Evolutionary conservation across 2,888 invertebrate species (phyloP).

Genomic region (Fissipunctia ypsillon): DNA sequence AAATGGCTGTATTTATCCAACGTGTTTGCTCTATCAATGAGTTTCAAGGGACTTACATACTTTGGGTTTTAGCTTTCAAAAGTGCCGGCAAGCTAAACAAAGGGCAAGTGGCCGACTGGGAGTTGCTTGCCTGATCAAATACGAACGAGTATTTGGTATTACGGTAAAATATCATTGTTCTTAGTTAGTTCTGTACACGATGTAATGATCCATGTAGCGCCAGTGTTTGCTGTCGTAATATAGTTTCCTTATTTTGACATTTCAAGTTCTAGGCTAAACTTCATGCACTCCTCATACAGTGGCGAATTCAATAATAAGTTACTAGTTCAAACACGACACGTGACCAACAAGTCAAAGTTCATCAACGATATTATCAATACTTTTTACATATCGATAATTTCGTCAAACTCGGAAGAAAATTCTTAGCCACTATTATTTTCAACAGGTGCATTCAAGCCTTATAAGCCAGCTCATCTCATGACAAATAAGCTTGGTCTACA

Average conservation of each 20-base stretch:
- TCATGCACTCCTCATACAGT: not conserved
- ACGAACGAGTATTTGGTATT: constrained; percentile 79
- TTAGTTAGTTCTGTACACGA: constrained; percentile 72
- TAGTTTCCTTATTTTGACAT: constrained; percentile 29
- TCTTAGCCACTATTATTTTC: constrained; percentile 10
- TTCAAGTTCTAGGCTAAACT: not conserved
- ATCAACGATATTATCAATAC: not conserved
- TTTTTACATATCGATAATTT: constrained; percentile 16
- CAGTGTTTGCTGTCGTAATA: constrained; percentile 48
- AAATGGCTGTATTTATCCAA: constrained; percentile 83
- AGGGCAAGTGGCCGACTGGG: constrained; percentile 82
- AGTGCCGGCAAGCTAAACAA: constrained; percentile 87
- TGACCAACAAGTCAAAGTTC: not conserved
- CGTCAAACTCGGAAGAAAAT: constrained; percentile 16
- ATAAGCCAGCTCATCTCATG: constrained; percentile 62
- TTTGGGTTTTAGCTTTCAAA: constrained; percentile 90
- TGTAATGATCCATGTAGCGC: constrained; percentile 76
- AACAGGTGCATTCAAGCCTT: constrained; percentile 43
- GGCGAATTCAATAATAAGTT: not conserved
- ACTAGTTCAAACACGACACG: not conserved
- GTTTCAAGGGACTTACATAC: constrained; percentile 88
- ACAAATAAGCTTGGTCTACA: constrained; percentile 58
- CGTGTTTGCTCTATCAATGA: constrained; percentile 87
- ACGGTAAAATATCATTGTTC: constrained; percentile 85
- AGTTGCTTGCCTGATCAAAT: constrained; percentile 86